Conservation (phyloP, 1,140 invertebrate genomes). For the Drosophila melanica region DNA sequence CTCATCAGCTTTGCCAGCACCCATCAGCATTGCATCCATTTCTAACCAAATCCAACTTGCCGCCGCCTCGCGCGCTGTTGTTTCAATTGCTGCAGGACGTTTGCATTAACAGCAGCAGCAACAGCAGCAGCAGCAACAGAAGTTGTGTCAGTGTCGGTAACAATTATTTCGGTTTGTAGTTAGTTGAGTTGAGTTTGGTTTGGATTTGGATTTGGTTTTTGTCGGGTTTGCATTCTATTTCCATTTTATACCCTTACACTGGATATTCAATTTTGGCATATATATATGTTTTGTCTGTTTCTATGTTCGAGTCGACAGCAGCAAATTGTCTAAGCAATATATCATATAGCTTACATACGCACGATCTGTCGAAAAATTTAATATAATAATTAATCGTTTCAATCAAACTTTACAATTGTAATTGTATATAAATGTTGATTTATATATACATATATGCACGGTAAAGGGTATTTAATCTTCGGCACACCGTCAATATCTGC, state of each 20-base stretch:
- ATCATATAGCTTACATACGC: no score
- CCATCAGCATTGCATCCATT: conserved; percentile 12
- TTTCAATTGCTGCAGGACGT: conserved; percentile 65
- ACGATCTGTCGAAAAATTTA: no score
- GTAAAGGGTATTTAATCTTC: neutral
- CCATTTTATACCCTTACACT: neutral
- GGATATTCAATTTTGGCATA: neutral
- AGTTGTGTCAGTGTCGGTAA: conserved; percentile 72
- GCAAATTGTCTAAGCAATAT: no score
- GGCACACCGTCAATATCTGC: neutral
- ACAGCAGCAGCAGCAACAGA: conserved; percentile 16
- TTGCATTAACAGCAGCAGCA: conserved; percentile 33
- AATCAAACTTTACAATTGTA: no score
- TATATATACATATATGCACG: no score
- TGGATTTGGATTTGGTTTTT: conserved; percentile 20
- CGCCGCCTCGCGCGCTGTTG: conserved; percentile 25
- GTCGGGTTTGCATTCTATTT: neutral
- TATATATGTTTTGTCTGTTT: no score
- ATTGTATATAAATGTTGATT: no score
- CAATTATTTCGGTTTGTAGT: conserved; percentile 74
- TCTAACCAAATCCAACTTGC: conserved; percentile 37
- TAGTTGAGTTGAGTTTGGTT: conserved; percentile 53
- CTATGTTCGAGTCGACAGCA: no score
- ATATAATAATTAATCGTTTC: no score
- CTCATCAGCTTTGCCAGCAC: neutral